Evolutionary conservation across 2,113 vertebrate genomes (phyloP).

Genomic region (Murina feae): DNA sequence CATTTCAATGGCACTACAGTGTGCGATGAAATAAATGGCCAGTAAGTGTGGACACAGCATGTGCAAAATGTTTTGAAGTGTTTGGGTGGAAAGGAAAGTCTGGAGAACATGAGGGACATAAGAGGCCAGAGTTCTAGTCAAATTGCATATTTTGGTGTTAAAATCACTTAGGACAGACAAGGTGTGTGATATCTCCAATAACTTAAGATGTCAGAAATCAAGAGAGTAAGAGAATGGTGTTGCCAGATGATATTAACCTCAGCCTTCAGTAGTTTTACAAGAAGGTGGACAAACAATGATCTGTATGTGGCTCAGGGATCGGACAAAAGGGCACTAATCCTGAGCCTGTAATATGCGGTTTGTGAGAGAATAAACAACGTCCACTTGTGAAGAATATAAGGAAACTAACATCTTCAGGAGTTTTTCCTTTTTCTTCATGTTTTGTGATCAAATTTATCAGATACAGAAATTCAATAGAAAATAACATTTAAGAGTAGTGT

Average conservation of each 20-base stretch:
- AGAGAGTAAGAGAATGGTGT: background rate
- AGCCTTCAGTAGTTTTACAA: background rate
- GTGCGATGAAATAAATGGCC: background rate
- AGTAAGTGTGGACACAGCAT: background rate
- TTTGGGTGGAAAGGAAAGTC: background rate
- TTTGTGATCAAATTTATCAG: background rate
- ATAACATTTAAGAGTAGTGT: background rate
- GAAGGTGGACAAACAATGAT: background rate
- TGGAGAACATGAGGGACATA: background rate
- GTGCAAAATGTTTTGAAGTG: background rate
- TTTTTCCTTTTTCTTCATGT: background rate
- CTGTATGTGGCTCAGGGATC: too few species aligned
- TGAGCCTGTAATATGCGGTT: background rate
- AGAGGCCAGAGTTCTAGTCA: background rate
- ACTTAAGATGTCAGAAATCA: background rate
- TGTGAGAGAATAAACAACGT: background rate
- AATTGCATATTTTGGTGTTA: background rate
- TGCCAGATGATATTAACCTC: background rate
- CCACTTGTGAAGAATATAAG: background rate
- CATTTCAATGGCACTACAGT: background rate
- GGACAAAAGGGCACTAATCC: background rate
- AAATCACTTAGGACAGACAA: background rate
- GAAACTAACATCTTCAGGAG: background rate
- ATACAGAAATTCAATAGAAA: background rate
- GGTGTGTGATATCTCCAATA: background rate